Base-by-base conservation (phyloP, 1,140 invertebrate species). In the Heterodera schachtii region DNA sequence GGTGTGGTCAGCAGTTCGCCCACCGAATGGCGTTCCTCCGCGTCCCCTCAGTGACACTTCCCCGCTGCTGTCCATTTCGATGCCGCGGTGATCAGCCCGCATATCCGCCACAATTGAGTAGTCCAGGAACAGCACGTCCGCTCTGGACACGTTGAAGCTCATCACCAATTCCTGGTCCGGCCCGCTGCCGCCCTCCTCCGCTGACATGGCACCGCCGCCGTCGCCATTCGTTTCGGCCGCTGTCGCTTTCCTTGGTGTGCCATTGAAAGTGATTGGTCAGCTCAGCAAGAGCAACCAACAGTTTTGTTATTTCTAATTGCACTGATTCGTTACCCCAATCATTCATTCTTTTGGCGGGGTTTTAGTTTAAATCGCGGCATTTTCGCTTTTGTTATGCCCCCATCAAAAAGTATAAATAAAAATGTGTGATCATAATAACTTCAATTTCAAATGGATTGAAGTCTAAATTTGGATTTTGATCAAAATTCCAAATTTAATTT, bases 1-100 rank as follows among this genome's bases (percentile, higher is more conserved):
- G 2, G 11, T 64, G 57, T 64, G 11, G 11, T 77, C 16, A 16
- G 78, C 9, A 13, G 69, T 71, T 46, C 6, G 1, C 11, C 79
- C 52, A 31, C 86, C 88, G 70, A 88, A 88, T 31, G 87, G 87
- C 49, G 87, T 88, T 4, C 76, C 82, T 44, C 85, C 86, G 6
- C 86, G 78, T 66, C 86, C 83, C 52, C 75, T 43, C 4, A 83
- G 41, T 2, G 82, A 84, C 31, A 90, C 81, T 71, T 90, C 88
- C 60, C 87, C 89, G 70, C 73, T 80, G 64, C 83, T 85, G 43
- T 87, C 80, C 71, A 89, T 82, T 60, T 90, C 89, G n/a, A 89
- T 60, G 73, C 88, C 88, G 47, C 70, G 52, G 21, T 79, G 52
- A 46, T 80, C 83, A 0, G 86, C 82, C n/a, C 52, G 66, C 31